A percentile compares a stretch with the other conserved stretches of the same genome.
Evolutionary conservation across 2,113 vertebrate genomes (phyloP).

Genomic region (Nipponia nippon): DNA sequence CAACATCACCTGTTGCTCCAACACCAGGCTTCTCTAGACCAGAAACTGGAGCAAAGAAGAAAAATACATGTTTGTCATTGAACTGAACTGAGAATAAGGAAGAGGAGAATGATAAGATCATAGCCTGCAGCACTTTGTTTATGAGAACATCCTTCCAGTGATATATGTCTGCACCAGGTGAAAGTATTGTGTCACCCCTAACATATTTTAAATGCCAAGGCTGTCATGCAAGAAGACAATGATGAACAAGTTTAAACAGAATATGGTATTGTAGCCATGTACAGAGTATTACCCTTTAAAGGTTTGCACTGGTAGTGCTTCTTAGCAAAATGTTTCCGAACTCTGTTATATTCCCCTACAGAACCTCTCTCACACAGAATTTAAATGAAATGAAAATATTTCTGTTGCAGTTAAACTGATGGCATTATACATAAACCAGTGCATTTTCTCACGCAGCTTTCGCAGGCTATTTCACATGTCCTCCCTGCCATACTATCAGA

Average conservation of each 20-base stretch:
- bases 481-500: background rate
- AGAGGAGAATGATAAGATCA: constrained; percentile 62
- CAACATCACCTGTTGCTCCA: constrained; percentile 44
- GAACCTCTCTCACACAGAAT: background rate
- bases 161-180: constrained; percentile 60
- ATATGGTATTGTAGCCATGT: constrained; percentile 48
- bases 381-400: background rate
- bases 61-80: constrained; percentile 60
- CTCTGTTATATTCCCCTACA: background rate
- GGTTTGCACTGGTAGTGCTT: background rate
- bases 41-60: constrained; percentile 41
- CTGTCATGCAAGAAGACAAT: constrained; percentile 57
- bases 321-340: background rate
- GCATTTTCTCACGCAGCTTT: background rate
- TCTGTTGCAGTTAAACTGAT: background rate
- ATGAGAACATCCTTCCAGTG: constrained; percentile 59
- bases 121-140: constrained; percentile 51
- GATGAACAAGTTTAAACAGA: constrained; percentile 70
- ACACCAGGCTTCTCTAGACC: background rate
- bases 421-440: background rate
- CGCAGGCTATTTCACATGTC: background rate
- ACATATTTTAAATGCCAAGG: constrained; percentile 57
- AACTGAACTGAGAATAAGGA: constrained; percentile 54
- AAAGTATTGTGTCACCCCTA: constrained; percentile 46
- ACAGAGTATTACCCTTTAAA: constrained; percentile 32